Base-by-base conservation (phyloP, 2,888 invertebrate species). In the Xestia xanthographa region DNA sequence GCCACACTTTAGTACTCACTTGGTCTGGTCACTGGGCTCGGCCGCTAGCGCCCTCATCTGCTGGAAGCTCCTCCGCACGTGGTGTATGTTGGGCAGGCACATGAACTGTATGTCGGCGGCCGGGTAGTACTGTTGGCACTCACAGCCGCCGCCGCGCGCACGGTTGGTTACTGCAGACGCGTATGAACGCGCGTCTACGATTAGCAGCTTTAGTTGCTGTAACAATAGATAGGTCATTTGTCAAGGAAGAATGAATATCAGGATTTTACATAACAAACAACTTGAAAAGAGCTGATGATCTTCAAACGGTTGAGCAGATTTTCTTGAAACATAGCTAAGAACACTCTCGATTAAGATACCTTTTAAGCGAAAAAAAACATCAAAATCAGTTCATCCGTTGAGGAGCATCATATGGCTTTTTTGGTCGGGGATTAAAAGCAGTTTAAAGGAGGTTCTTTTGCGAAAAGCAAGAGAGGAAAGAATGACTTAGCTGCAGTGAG, bases 41-140 rank as follows among this genome's bases (percentile, higher is more conserved):
- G 98, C 98, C 86, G 98, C 98, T 5, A 98, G 95, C 77, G 97
- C 97, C 72, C 99, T 96, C 84, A 99, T 97, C 82, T 98, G 98
- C 84, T 98, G 98, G 96, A 99, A 99, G 95, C 99, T 99, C 91
- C 98, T 98, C 66, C 99, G 97, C 92, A 99, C 98, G 90, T 98
- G 98, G 95, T 99, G 99, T 88, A 99, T 99, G 96, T 99, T 99
- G 73, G 99, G 99, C 93, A 99, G 97, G 93, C 98, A 98, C 99
- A 99, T 99, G 95, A 99, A 99, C 95, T 99, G 98, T 76, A 99
- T 99, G 95, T 99, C 99, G 86, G 99, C 99, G 90, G 98, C 98
- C 1, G 98, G 98, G 97, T 99, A 99, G 97, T 99, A 99, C 94
- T 99, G 99, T 72, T 98, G 98, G 93, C 98, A 99, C 94, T 99